Conservation (phyloP, 2,113 vertebrate species). For the Platycercus adscitus region DNA sequence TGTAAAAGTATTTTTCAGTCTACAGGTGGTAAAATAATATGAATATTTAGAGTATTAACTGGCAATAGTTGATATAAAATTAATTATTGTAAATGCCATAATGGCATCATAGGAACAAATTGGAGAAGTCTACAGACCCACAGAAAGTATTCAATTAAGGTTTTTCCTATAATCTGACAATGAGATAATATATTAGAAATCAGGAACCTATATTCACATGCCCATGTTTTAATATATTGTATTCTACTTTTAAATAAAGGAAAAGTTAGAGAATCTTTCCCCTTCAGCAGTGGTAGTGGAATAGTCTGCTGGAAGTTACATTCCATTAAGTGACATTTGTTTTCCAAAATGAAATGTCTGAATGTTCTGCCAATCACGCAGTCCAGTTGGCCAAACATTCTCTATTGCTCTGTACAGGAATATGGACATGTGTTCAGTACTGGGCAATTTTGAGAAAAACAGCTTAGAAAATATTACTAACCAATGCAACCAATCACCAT, state of each 20-base stretch:
- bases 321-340: constrained; percentile 45
- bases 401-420: background rate
- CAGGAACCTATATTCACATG: background rate
- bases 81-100: background rate
- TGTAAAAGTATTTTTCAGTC: background rate
- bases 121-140: background rate
- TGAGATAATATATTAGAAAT: background rate
- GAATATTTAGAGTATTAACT: background rate
- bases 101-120: background rate
- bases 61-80: background rate
- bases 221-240: background rate
- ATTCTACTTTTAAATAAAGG: constrained; percentile 23
- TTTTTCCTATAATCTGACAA: background rate
- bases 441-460: background rate
- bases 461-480: constrained; percentile 2
- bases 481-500: background rate
- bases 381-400: constrained; percentile 27
- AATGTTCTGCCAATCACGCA: constrained; percentile 48
- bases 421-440: constrained; percentile 10
- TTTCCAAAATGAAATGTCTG: constrained; percentile 52
- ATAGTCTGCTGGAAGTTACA: constrained; percentile 40
- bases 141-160: background rate
- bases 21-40: background rate
- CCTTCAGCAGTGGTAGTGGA: constrained; percentile 21
- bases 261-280: constrained; percentile 28